These are phyloP conservation scores for Drosophila bipectinata DNA, from an alignment of 1,140 invertebrate species.

Conservation along the genomic window DNA sequence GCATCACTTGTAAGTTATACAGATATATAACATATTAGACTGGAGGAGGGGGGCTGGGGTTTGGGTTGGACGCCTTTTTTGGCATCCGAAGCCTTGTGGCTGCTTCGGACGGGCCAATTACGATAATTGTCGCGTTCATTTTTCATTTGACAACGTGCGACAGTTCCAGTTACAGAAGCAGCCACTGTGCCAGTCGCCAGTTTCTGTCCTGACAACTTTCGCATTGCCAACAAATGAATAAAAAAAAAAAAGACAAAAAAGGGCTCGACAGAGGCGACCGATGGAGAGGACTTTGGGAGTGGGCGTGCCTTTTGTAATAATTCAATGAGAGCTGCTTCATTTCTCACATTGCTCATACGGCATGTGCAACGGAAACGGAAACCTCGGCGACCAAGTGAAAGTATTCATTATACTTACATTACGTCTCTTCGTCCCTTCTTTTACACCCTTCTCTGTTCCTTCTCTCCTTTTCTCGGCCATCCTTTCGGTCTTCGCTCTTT, in stretches of 20 bases:
- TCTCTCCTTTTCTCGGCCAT: conserved; percentile 13
- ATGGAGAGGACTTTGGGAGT: neutral
- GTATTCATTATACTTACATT: conserved; percentile 74
- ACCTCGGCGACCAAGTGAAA: conserved; percentile 65
- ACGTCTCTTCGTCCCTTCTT: conserved; percentile 10
- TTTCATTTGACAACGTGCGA: conserved; percentile 74
- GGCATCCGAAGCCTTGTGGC: conserved; percentile 36
- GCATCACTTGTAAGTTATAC: conserved; percentile 44
- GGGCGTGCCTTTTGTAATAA: conserved; percentile 59
- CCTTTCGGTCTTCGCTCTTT: conserved; percentile 23
- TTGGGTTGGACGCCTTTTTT: conserved; percentile 12
- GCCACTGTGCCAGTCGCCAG: conserved; percentile 35
- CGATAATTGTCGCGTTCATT: conserved; percentile 78
- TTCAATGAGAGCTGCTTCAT: conserved; percentile 72
- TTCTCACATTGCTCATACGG: conserved; percentile 66
- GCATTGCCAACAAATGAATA: conserved; percentile 36
- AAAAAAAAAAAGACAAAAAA: conserved; percentile 1
- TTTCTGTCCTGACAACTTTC: conserved; percentile 58
- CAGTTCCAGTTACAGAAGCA: conserved; percentile 38
- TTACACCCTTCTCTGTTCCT: neutral
- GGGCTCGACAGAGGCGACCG: neutral
- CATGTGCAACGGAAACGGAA: conserved; percentile 61
- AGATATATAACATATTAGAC: conserved; percentile 11
- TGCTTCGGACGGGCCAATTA: conserved; percentile 60
- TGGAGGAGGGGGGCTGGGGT: neutral